phyloP scores from a whole-genome alignment of 1,140 invertebrate genomes.

The Battus philenor region DNA sequence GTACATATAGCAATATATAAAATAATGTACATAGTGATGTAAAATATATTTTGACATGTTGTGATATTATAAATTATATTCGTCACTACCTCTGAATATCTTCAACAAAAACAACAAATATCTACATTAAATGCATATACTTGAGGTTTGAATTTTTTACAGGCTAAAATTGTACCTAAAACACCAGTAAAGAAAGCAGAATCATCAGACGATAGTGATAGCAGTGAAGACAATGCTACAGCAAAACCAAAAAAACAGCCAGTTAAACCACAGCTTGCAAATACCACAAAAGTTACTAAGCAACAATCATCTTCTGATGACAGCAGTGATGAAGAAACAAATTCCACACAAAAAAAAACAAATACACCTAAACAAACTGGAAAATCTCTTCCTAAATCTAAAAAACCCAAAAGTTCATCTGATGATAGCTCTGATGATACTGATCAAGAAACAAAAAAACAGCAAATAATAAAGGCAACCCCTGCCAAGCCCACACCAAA shows the following conservation, averaged over 20 bases:
- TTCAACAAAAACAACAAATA: slow-evolving; percentile 1
- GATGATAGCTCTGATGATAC: too few relatives aligned
- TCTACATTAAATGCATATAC: background rate
- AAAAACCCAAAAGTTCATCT: slow-evolving; percentile 18
- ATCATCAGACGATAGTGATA: slow-evolving; percentile 50
- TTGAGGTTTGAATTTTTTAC: slow-evolving; percentile 4
- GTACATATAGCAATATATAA: slow-evolving; percentile 5
- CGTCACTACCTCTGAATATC: slow-evolving; percentile 68
- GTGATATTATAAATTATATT: slow-evolving; percentile 49
- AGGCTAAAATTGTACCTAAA: slow-evolving; percentile 30
- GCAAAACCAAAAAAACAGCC: slow-evolving; percentile 46
- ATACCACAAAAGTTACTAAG: slow-evolving; percentile 27
- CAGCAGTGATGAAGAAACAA: slow-evolving; percentile 21
- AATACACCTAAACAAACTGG: too few relatives aligned
- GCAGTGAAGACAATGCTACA: slow-evolving; percentile 53
- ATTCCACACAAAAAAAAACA: slow-evolving; percentile 18
- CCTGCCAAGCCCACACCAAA: slow-evolving; percentile 17
- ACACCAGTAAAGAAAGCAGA: slow-evolving; percentile 29
- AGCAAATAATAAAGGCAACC: too few relatives aligned
- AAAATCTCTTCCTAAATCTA: too few relatives aligned
- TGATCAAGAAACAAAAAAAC: too few relatives aligned
- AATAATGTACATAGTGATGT: slow-evolving; percentile 41
- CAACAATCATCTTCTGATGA: slow-evolving; percentile 44
- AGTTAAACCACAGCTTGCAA: slow-evolving; percentile 33
- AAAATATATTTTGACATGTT: slow-evolving; percentile 34